Evolutionary conservation across 2,888 invertebrate species (phyloP), one percentile per base, ranked within the genome.

Genomic region (Eupithecia subumbrata): DNA sequence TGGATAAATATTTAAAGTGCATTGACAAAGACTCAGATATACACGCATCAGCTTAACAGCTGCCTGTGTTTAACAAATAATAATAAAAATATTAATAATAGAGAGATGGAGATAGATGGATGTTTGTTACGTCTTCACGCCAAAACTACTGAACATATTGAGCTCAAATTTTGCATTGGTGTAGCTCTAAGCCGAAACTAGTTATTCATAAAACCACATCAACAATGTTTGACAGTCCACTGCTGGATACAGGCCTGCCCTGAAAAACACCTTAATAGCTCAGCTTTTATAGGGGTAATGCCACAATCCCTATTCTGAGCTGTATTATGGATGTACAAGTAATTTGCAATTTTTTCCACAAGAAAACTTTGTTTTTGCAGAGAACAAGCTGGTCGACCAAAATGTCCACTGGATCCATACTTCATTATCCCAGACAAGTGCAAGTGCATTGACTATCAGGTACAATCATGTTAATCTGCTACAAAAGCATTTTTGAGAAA

Each of bases 351-450:
- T 25, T 5, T 60, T 60, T 60, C 56, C 25, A 18, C 18, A 34
- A 14, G 16, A 63, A 7, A 16, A 64, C 34, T 64, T 37, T 37
- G 18, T 37, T n/a, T 37, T 67, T 40, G 2, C 90, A 98, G 98
- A 22, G 99, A 99, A 88, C 98, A 98, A 95, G 97, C 98, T 78
- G 99, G 99, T 40, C 95, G 97, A 73, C 97, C 98, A 0, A 98
- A 98, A 85, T 99, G 99, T 87, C 99, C 99, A 0, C 89, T 99
- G 74, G 99, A 99, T 93, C 99, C 99, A 1, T 99, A 98, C 90
- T 99, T 98, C 90, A 99, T 99, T 79, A 97, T 99, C 91, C 99
- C 99, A 22, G 99, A 99, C 89, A 99, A 99, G 92, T 99, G 99
- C 91, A 96, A 97, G 82, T 99, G 99, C 91, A 98, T 99, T 37